Evolutionary conservation across 2,888 invertebrate genomes (phyloP).

Genomic region (Thecocarcelia acutangulata): DNA sequence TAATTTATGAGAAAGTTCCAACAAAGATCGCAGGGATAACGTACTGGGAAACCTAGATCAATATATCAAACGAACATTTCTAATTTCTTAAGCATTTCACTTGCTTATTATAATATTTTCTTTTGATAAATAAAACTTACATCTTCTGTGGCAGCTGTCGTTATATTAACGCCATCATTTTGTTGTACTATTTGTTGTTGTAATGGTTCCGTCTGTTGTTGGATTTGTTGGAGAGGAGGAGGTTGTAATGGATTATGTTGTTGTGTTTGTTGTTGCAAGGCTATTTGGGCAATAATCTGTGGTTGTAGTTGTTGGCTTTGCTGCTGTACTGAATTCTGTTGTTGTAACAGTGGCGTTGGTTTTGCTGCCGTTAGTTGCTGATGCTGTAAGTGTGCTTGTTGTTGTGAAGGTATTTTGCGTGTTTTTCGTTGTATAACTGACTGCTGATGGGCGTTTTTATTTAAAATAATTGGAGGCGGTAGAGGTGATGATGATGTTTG

Average conservation of each 20-base stretch:
- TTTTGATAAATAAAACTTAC: constrained; percentile 52
- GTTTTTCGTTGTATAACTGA: constrained; percentile 48
- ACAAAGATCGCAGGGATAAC: too few species aligned
- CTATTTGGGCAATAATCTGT: constrained; percentile 66
- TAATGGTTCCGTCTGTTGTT: constrained; percentile 25
- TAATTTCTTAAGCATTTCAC: too few species aligned
- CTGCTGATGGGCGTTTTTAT: constrained; percentile 59
- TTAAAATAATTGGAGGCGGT: constrained; percentile 60
- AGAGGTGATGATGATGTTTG: constrained; percentile 46
- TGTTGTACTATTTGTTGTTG: constrained; percentile 60
- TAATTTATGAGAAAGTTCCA: too few species aligned
- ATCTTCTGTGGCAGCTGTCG: constrained; percentile 61
- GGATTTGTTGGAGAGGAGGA: constrained; percentile 54
- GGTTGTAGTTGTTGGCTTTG: constrained; percentile 55
- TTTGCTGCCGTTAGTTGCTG: constrained; percentile 54
- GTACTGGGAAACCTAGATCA: too few species aligned
- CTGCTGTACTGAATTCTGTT: constrained; percentile 41
- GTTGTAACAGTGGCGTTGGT: constrained; percentile 42
- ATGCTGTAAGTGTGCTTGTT: constrained; percentile 53
- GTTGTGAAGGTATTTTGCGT: constrained; percentile 52
- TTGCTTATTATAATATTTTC: too few species aligned
- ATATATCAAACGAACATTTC: too few species aligned
- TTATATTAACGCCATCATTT: constrained; percentile 62
- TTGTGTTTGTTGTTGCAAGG: constrained; percentile 36
- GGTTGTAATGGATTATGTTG: constrained; percentile 47